phyloP scores from a whole-genome alignment of 2,113 vertebrate species.

The Cephalopterus ornatus region DNA sequence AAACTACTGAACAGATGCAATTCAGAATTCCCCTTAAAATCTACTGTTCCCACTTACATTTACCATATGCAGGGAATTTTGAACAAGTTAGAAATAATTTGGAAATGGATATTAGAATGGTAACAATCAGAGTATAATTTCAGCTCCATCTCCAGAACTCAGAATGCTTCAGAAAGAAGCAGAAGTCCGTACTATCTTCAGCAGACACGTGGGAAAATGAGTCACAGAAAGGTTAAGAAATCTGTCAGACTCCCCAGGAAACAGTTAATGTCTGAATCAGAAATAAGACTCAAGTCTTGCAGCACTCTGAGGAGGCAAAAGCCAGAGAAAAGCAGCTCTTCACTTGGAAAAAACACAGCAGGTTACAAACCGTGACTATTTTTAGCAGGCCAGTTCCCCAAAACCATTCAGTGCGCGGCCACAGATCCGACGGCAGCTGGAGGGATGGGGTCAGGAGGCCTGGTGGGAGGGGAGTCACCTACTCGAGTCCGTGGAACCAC shows the following conservation, averaged over 20 bases:
- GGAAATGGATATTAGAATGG: not conserved
- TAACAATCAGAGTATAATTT: not conserved
- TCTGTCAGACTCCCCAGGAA: constrained; percentile 33
- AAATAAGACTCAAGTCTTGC: not conserved
- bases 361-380: not conserved
- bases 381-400: constrained; percentile 27
- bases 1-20: not conserved
- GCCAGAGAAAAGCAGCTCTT: not conserved
- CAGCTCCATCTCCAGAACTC: not conserved
- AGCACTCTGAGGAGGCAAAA: not conserved
- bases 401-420: rapidly evolving
- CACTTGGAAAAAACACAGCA: not conserved
- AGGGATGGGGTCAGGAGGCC: not conserved
- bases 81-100: not conserved
- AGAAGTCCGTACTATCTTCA: not conserved
- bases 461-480: not conserved
- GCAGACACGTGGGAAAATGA: constrained; percentile 13
- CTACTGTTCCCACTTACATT: not conserved
- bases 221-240: constrained; percentile 54
- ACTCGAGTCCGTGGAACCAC: not conserved
- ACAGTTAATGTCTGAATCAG: constrained; percentile 9
- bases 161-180: not conserved
- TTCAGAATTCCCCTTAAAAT: not conserved
- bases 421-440: not conserved
- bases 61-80: not conserved